Evolutionary conservation across 2,888 invertebrate genomes (phyloP).

Genomic region (Horisme vitalbata): DNA sequence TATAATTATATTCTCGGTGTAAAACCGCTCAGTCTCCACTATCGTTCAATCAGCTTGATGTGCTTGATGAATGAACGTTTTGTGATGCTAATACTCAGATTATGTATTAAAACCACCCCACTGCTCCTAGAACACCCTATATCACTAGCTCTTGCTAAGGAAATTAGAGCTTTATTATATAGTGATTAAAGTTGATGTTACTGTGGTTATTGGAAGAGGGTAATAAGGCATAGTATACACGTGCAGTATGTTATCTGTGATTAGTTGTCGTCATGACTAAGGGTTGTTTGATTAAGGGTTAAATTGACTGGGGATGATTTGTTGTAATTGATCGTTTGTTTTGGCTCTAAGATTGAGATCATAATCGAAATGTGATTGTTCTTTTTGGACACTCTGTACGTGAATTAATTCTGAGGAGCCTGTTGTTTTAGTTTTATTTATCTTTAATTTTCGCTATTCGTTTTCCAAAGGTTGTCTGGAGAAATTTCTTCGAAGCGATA

Average conservation of each 20-base stretch:
- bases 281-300: constrained; percentile 49
- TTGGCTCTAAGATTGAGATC: constrained; percentile 27
- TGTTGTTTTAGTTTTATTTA: too few relatives aligned
- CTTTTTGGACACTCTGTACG: too few relatives aligned
- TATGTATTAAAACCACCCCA: constrained; percentile 36
- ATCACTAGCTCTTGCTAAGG: neutral
- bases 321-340: constrained; percentile 56
- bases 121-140: constrained; percentile 14
- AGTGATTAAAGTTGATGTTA: constrained; percentile 12
- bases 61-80: constrained; percentile 78
- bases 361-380: neutral
- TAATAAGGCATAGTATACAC: constrained; percentile 65
- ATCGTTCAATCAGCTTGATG: constrained; percentile 67
- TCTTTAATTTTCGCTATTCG: too few relatives aligned
- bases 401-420: too few relatives aligned
- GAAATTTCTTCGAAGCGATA: too few relatives aligned
- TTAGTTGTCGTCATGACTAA: constrained; percentile 40
- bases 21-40: constrained; percentile 51
- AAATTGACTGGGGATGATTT: constrained; percentile 76
- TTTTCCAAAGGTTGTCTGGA: too few relatives aligned
- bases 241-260: constrained; percentile 65
- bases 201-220: constrained; percentile 22
- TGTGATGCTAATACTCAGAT: constrained; percentile 62
- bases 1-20: constrained; percentile 33
- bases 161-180: constrained; percentile 5